These are phyloP conservation scores for Belonocnema kinseyi DNA, from an alignment of 1,140 invertebrate genomes.

Conservation along the genomic window DNA sequence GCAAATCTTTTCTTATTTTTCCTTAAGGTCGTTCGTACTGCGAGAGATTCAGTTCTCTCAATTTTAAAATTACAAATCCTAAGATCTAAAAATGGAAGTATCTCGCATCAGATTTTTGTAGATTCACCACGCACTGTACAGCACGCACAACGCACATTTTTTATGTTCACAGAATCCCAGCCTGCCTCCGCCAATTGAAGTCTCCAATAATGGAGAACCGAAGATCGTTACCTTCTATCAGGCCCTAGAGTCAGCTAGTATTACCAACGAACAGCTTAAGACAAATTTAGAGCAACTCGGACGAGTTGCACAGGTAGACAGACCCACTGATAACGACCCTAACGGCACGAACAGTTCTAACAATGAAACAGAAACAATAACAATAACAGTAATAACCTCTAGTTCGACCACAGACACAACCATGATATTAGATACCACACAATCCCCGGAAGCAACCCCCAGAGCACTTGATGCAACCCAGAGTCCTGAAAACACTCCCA, in stretches of 20 bases:
- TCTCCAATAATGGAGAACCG: slow-evolving; percentile 68
- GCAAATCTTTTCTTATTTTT: not conserved
- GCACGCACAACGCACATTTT: slow-evolving; percentile 66
- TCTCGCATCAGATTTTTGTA: not conserved
- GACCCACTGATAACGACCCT: slow-evolving; percentile 59
- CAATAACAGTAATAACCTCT: slow-evolving; percentile 48
- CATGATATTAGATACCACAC: slow-evolving; percentile 49
- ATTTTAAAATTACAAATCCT: not conserved
- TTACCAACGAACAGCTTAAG: slow-evolving; percentile 64
- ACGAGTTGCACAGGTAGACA: slow-evolving; percentile 62
- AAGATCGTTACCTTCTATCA: slow-evolving; percentile 70
- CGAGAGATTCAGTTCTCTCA: not conserved
- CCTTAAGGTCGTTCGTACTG: not conserved
- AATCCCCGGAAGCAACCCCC: slow-evolving; percentile 40
- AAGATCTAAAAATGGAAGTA: not conserved
- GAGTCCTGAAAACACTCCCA: slow-evolving; percentile 20
- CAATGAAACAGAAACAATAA: slow-evolving; percentile 62
- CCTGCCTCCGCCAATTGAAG: slow-evolving; percentile 56
- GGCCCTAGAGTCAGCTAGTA: slow-evolving; percentile 68
- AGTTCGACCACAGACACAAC: slow-evolving; percentile 51
- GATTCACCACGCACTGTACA: slow-evolving; percentile 61
- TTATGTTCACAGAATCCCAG: slow-evolving; percentile 71
- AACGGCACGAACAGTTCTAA: slow-evolving; percentile 60
- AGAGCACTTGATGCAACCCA: slow-evolving; percentile 39
- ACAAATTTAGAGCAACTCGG: slow-evolving; percentile 52